Percentiles rank a stretch among this genome's conserved stretches.
phyloP scores from a whole-genome alignment of 2,888 invertebrate species.

The Lacanobia wlatinum region DNA sequence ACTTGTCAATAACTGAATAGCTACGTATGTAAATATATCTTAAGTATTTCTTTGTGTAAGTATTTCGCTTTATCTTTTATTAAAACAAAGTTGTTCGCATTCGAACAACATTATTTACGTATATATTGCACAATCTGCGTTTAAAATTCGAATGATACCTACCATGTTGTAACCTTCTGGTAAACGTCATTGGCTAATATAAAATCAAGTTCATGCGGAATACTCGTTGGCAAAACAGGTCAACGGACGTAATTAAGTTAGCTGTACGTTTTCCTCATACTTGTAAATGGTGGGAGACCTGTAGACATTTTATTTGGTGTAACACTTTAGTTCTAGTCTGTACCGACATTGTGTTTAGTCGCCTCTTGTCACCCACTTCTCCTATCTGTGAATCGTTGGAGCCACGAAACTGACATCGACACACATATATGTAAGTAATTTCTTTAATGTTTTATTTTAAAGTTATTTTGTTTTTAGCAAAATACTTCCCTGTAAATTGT shows the following conservation, averaged over 20 bases:
- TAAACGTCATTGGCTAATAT: slow-evolving; percentile 5
- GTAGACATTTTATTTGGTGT: background rate
- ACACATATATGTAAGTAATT: slow-evolving; percentile 49
- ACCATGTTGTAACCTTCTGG: slow-evolving; percentile 9
- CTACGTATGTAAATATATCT: background rate
- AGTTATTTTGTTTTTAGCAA: background rate
- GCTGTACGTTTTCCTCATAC: slow-evolving; percentile 35
- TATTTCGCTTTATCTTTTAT: slow-evolving; percentile 13
- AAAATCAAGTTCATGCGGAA: slow-evolving; percentile 10
- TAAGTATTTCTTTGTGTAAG: slow-evolving; percentile 13
- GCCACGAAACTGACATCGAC: slow-evolving; percentile 26
- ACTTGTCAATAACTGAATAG: background rate
- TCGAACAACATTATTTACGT: background rate
- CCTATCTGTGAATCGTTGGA: slow-evolving; percentile 46
- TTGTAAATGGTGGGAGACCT: background rate
- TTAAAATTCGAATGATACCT: background rate
- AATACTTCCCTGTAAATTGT: background rate
- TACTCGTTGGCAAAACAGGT: slow-evolving; percentile 11
- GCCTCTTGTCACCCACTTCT: slow-evolving; percentile 29
- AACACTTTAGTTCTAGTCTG: slow-evolving; percentile 44
- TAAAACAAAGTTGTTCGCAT: no score
- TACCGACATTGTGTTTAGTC: slow-evolving; percentile 41
- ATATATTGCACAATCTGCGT: background rate
- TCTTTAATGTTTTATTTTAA: background rate
- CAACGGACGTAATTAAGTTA: slow-evolving; percentile 10